Percentiles rank a stretch among this genome's conserved stretches.
These are phyloP conservation scores for Pachyseris speciosa DNA, from an alignment of 64 coral and sea anemone species.

Conservation along the genomic window DNA sequence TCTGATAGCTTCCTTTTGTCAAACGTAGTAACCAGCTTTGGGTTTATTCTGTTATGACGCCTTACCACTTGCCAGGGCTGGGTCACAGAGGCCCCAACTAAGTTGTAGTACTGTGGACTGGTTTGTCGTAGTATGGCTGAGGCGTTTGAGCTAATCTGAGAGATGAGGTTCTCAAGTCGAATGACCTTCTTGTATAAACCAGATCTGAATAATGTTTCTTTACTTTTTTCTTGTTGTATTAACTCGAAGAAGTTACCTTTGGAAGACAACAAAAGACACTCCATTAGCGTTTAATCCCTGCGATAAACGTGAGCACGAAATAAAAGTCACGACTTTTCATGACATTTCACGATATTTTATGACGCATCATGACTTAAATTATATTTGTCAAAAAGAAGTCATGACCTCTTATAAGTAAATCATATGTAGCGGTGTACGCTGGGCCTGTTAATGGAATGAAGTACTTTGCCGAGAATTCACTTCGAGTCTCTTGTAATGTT, in stretches of 20 bases:
- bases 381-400: too few relatives aligned
- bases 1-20: constrained; percentile 15
- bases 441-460: too few relatives aligned
- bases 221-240: not conserved
- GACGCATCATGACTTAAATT: too few relatives aligned
- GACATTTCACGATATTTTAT: too few relatives aligned
- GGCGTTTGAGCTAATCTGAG: constrained; percentile 12
- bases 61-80: constrained; percentile 71
- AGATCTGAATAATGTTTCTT: not conserved
- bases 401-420: too few relatives aligned
- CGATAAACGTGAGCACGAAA: not conserved
- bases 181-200: not conserved
- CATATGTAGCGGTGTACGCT: too few relatives aligned
- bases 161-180: not conserved
- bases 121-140: constrained; percentile 21
- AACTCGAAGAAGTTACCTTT: not conserved
- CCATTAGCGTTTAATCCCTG: too few relatives aligned
- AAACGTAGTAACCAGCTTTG: not conserved
- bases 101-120: constrained; percentile 54
- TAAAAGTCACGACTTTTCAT: too few relatives aligned
- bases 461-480: too few relatives aligned
- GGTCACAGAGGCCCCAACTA: constrained; percentile 64
- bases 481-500: too few relatives aligned
- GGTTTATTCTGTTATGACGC: constrained; percentile 48
- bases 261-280: not conserved